Evolutionary conservation across 2,888 invertebrate species (phyloP).

Genomic region (Prenolepis imparis): DNA sequence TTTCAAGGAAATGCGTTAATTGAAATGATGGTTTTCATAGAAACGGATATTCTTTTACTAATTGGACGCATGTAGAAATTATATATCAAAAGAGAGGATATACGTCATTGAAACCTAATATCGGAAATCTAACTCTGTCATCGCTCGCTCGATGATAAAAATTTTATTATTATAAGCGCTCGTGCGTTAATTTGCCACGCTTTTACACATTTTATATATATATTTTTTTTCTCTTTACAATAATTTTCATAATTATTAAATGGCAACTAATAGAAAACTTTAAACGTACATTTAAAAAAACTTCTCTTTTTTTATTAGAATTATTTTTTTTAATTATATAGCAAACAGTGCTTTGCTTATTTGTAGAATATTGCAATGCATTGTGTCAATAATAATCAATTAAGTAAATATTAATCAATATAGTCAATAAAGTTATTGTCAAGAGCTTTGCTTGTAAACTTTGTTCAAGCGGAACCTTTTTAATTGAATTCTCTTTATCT

Average conservation of each 20-base stretch:
- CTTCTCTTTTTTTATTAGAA: background rate
- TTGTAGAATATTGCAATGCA: too few relatives aligned
- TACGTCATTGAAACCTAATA: background rate
- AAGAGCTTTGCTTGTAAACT: background rate
- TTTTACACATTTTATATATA: background rate
- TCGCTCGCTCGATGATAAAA: background rate
- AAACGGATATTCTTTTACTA: constrained; percentile 13
- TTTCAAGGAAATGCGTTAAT: background rate
- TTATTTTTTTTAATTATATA: background rate
- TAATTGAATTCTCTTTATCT: background rate
- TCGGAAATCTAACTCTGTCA: background rate
- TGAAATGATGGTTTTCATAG: constrained; percentile 1
- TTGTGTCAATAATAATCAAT: too few relatives aligned
- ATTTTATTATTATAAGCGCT: background rate
- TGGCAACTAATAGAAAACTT: background rate
- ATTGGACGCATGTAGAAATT: constrained; percentile 1
- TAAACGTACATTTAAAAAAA: background rate
- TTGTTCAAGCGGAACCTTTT: background rate
- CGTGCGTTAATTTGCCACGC: background rate
- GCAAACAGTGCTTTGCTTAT: background rate
- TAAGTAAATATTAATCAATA: background rate
- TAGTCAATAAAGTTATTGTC: background rate
- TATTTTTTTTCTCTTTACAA: background rate
- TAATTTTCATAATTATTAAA: constrained; percentile 11
- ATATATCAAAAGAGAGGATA: background rate